Conservation (phyloP, 1,140 invertebrate genomes). For the Mesaphorura yosii region DNA sequence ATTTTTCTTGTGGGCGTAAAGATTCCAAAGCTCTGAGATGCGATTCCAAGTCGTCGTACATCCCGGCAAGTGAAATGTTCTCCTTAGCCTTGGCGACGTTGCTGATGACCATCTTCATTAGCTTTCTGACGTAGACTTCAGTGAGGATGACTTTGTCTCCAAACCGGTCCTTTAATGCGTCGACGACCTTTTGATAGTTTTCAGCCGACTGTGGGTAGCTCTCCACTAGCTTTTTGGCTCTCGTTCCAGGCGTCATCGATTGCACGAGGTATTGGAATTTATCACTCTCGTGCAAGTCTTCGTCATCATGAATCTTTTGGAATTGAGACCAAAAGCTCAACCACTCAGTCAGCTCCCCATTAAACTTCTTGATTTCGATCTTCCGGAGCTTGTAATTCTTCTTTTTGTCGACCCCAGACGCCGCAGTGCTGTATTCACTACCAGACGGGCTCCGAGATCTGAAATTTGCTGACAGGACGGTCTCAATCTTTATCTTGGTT, state of each 20-base stretch:
- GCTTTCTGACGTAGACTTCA: conserved; percentile 11
- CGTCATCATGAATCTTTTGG: conserved; percentile 35
- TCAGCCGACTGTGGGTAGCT: conserved; percentile 6
- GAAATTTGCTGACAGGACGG: background rate
- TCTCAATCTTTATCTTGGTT: background rate
- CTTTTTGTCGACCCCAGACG: background rate
- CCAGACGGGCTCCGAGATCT: background rate
- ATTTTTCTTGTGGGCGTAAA: no score
- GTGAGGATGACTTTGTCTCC: conserved; percentile 2
- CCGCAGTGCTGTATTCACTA: background rate
- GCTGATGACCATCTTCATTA: conserved; percentile 2
- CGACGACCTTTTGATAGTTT: conserved; percentile 16
- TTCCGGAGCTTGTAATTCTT: conserved; percentile 30
- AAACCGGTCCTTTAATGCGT: conserved; percentile 6
- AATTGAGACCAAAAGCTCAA: conserved; percentile 36
- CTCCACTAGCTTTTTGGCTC: conserved; percentile 10
- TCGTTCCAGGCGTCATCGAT: background rate
- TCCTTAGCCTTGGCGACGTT: background rate
- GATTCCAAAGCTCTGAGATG: conserved; percentile 9
- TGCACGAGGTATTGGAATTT: conserved; percentile 33
- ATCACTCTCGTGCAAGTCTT: conserved; percentile 27
- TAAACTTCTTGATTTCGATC: conserved; percentile 34
- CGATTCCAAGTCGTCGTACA: conserved; percentile 7
- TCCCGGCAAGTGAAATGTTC: background rate
- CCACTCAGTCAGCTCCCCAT: conserved; percentile 35